Percentiles rank a stretch among this genome's conserved stretches.
Conservation (phyloP, 2,113 vertebrate species). For the Myocastor coypus region DNA sequence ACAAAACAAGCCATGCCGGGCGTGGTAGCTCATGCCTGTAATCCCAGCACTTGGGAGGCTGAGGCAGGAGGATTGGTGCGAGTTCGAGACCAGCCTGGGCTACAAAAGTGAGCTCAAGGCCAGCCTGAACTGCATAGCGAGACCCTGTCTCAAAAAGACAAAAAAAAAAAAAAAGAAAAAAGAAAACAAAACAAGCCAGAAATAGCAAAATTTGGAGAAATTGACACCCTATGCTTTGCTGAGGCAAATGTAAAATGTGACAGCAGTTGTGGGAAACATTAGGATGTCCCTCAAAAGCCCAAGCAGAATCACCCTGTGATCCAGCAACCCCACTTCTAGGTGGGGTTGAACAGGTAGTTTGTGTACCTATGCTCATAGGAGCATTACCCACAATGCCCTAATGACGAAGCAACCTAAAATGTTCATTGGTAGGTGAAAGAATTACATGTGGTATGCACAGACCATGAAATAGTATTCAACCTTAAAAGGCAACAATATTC, state of each 20-base stretch:
- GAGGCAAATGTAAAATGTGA: not conserved
- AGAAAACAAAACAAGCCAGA: not conserved
- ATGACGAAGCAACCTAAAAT: not conserved
- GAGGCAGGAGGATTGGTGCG: too few species aligned
- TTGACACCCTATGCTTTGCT: not conserved
- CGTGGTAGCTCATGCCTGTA: too few species aligned
- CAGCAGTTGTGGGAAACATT: not conserved
- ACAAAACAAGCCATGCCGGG: not conserved
- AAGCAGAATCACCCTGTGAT: not conserved
- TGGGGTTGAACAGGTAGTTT: not conserved
- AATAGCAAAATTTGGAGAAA: not conserved
- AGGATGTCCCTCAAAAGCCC: not conserved
- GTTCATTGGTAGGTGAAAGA: not conserved
- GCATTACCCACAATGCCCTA: not conserved
- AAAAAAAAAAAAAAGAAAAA: too few species aligned
- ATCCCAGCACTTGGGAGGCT: too few species aligned
- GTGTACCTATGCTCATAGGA: not conserved
- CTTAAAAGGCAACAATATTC: not conserved
- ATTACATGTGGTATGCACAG: not conserved
- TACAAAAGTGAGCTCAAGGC: too few species aligned
- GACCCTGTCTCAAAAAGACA: too few species aligned
- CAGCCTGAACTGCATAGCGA: too few species aligned
- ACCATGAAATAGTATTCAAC: not conserved
- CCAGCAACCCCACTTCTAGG: not conserved
- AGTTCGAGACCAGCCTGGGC: too few species aligned